Conservation (phyloP, 2,797 vertebrate genomes). For the Lemur catta region DNA sequence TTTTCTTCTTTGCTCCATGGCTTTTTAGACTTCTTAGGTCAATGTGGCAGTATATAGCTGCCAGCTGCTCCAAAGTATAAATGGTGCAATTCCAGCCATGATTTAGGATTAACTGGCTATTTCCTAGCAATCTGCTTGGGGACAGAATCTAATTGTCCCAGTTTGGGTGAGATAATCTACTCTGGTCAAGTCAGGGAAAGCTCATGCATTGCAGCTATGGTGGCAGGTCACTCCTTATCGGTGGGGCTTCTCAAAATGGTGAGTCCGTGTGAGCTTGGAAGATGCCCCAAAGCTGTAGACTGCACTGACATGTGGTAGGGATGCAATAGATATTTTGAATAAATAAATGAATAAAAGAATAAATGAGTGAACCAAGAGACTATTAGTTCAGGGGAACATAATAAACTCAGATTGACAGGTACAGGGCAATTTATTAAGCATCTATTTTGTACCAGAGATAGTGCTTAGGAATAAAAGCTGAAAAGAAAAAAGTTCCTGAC, state of each 20-base stretch:
- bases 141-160: neutral
- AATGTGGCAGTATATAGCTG: neutral
- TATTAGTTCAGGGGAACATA: neutral
- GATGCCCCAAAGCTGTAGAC: neutral
- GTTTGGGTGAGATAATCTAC: neutral
- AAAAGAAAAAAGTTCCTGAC: neutral
- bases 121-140: neutral
- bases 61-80: neutral
- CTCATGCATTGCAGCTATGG: neutral
- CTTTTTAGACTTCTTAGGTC: neutral
- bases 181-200: neutral
- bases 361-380: neutral
- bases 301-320: neutral
- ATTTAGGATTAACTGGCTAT: neutral
- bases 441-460: neutral
- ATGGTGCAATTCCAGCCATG: neutral
- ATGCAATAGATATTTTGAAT: neutral
- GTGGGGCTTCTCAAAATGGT: neutral
- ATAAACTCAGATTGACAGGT: neutral
- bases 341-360: neutral
- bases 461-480: neutral
- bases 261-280: neutral
- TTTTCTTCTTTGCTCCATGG: neutral
- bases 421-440: neutral
- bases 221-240: neutral